These are phyloP conservation scores for Tokudaia muenninki DNA, from an alignment of 2,797 vertebrate species.

Conservation along the genomic window DNA sequence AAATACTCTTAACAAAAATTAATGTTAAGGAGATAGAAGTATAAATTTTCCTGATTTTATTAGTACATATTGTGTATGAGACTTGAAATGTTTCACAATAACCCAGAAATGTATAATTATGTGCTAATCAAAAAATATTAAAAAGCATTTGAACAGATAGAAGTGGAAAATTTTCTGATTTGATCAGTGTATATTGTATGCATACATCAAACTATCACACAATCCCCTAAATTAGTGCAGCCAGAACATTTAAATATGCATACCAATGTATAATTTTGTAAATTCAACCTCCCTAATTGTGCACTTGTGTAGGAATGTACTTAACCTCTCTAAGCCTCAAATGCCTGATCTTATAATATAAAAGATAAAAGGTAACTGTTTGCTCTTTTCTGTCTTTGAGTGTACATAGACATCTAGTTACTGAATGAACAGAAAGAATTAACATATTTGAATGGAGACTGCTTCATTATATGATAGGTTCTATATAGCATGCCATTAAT, in stretches of 20 bases:
- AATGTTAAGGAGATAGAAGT: background rate
- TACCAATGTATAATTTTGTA: background rate
- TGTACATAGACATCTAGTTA: background rate
- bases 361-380: background rate
- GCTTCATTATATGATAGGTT: background rate
- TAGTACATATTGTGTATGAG: background rate
- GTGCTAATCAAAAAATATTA: background rate
- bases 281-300: background rate
- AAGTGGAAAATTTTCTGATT: background rate
- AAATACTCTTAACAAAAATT: background rate
- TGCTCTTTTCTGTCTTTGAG: conserved; percentile 36
- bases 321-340: background rate
- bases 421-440: background rate
- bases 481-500: background rate
- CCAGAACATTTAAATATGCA: background rate
- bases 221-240: background rate
- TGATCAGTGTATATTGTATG: background rate
- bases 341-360: conserved; percentile 34
- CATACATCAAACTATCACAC: background rate
- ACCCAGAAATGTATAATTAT: background rate
- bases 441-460: background rate
- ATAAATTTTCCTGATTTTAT: background rate
- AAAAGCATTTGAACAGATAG: background rate
- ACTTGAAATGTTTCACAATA: background rate
- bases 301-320: background rate